These are phyloP conservation scores for Teleogryllus oceanicus DNA, from an alignment of 2,888 invertebrate species.

Conservation along the genomic window DNA sequence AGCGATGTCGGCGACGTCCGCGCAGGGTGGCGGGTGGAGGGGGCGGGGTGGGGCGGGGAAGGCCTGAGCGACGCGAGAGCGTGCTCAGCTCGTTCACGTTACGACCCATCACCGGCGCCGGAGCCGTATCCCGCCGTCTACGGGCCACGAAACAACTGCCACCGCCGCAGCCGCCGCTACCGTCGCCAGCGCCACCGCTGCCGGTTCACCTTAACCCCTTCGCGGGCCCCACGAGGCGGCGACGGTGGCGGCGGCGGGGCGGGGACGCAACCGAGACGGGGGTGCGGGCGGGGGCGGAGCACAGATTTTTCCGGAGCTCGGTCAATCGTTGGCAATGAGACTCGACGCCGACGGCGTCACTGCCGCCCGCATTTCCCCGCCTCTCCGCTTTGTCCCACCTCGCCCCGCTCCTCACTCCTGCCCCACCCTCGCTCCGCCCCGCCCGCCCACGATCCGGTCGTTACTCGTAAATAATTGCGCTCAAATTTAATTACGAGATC, in stretches of 20 bases:
- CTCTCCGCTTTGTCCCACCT: no score
- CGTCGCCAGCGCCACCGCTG: no score
- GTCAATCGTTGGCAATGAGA: conserved; percentile 2
- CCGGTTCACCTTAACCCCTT: background rate
- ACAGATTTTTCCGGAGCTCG: background rate
- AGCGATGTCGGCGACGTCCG: no score
- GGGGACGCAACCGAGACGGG: background rate
- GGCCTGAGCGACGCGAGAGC: background rate
- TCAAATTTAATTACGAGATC: conserved; percentile 7
- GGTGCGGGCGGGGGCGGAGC: no score
- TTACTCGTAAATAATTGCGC: background rate
- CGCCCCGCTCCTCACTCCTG: no score
- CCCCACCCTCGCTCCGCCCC: background rate
- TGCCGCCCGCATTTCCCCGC: no score
- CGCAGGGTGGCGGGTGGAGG: background rate
- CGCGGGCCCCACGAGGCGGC: background rate
- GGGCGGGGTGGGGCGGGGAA: background rate
- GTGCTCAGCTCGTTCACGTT: background rate
- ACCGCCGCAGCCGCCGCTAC: background rate
- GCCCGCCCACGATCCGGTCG: background rate
- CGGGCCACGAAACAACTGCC: background rate
- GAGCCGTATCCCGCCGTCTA: background rate
- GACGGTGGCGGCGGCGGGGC: background rate
- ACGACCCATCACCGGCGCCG: conserved; percentile 7
- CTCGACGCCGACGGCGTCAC: background rate